Base-by-base conservation (phyloP, 2,797 vertebrate genomes). In the Fistularia tabacaria region DNA sequence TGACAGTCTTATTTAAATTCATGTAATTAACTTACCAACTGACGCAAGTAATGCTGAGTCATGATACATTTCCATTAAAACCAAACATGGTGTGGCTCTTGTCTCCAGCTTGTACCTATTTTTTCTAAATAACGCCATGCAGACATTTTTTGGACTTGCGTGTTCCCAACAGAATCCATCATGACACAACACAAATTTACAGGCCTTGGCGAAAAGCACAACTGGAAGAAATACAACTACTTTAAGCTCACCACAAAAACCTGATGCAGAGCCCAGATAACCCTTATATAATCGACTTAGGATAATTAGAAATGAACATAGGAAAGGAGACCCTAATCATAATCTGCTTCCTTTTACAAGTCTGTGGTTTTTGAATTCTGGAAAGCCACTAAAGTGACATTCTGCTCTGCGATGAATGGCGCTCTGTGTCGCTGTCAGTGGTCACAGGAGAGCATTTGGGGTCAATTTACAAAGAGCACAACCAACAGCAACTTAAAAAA, bases 351-450 rank as follows among this genome's bases (percentile, higher is more conserved):
- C 73, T 82, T 83, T 85, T 74, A 85, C 80, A 85, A 80, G 70
- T 70, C 66, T 71, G 71, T 69, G 76, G 78, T 79, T 81, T 80
- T 60, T 67, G 56, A 75, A 67, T 62, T 62, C 51, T 70, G 70
- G 59, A 70, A 73, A 75, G 54, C 73, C 77, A 69, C 66, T 25
- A 77, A 67, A 77, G 77, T 85, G 69, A 77, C 68, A 61, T 81
- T 76, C 74, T 80, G 69, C 81, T 86, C 58, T 57, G 58, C 39
- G 41, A 88, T 90, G 85, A 88, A 88, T 86, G 74, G 78, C 54
- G 82, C 75, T 79, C 70, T 85, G 80, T 87, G 84, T 84, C 76
- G 84, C 62, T 81, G 79, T 85, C 76, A 81, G 68, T 62, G 74
- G 67, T 79, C 77, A 79, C 51, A 76, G 74, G 74, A 74, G 78